These are phyloP conservation scores for Gopherus evgoodei DNA, from an alignment of 2,113 vertebrate species.

Conservation along the genomic window DNA sequence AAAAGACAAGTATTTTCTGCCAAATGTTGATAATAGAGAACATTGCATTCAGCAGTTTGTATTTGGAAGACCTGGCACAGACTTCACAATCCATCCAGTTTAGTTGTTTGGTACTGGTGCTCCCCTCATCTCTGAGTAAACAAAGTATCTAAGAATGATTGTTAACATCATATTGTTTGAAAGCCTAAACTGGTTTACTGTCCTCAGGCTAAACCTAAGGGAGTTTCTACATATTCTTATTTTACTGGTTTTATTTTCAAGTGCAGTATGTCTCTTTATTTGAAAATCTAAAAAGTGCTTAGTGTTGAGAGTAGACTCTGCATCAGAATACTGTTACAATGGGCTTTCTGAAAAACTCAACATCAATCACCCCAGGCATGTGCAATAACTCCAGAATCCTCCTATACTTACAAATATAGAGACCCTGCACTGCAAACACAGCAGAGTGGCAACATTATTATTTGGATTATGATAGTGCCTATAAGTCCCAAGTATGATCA, in stretches of 20 bases:
- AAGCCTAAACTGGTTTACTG: slow-evolving; percentile 19
- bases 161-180: slow-evolving; percentile 1
- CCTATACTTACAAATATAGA: not conserved
- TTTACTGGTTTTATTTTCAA: slow-evolving; percentile 60
- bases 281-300: slow-evolving; percentile 24
- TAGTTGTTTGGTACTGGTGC: slow-evolving; percentile 38
- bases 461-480: not conserved
- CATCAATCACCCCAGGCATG: not conserved
- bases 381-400: not conserved
- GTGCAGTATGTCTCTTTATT: slow-evolving; percentile 3
- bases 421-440: not conserved
- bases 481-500: not conserved
- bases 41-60: slow-evolving; percentile 49
- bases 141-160: slow-evolving; percentile 20
- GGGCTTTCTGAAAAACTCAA: not conserved
- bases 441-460: not conserved
- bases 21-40: slow-evolving; percentile 61
- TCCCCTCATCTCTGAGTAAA: not conserved
- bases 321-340: not conserved
- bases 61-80: slow-evolving; percentile 21
- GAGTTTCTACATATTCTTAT: not conserved
- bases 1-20: slow-evolving; percentile 19
- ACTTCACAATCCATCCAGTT: slow-evolving; percentile 45
- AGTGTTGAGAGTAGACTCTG: slow-evolving; percentile 14
- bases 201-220: slow-evolving; percentile 14